Evolutionary conservation across 2,797 vertebrate species (phyloP).

Genomic region (Coregonus suidteri): DNA sequence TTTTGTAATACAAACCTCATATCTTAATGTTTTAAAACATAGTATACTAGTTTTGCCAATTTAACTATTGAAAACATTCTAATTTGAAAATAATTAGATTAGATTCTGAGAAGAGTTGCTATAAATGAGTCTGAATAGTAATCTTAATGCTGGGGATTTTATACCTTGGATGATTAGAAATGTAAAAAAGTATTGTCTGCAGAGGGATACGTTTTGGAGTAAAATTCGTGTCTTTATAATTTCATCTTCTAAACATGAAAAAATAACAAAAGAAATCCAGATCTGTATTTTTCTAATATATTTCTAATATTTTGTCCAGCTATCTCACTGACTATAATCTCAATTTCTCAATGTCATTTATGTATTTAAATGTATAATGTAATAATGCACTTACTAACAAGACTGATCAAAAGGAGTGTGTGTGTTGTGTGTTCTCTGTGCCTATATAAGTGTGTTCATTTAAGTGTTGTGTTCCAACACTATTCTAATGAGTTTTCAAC

Average conservation of each 20-base stretch:
- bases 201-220: neutral
- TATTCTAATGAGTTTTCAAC: conserved; percentile 65
- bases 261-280: no score
- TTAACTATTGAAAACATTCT: neutral
- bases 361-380: neutral
- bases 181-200: neutral
- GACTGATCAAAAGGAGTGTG: no score
- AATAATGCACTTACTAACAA: no score
- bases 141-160: neutral
- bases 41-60: neutral
- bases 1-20: neutral
- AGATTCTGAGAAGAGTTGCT: no score
- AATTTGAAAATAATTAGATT: neutral
- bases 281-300: no score
- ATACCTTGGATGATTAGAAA: neutral
- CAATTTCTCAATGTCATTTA: neutral
- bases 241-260: neutral
- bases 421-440: no score
- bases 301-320: no score
- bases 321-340: neutral
- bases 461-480: conserved; percentile 36
- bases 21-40: neutral
- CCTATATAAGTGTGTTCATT: neutral
- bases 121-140: neutral
- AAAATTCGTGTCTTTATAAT: neutral